These are phyloP conservation scores for Caenorhabditis sp. DNA, from an alignment of 2,888 invertebrate species.

Conservation along the genomic window DNA sequence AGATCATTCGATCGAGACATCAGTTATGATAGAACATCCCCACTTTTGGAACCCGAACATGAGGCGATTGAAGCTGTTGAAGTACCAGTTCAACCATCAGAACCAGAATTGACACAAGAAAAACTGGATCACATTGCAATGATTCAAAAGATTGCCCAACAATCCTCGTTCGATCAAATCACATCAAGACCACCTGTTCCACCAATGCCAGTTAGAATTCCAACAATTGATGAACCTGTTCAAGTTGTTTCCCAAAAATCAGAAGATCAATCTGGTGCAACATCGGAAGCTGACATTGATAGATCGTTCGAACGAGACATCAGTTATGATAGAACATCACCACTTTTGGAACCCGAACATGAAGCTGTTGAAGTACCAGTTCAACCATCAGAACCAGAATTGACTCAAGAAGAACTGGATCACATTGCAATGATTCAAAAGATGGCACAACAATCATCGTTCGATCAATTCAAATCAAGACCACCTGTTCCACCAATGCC, in stretches of 20 bases:
- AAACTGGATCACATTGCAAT: constrained; percentile 41
- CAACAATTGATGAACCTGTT: background rate
- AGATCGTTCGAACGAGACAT: constrained; percentile 5
- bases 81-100: background rate
- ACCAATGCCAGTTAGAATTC: constrained; percentile 2
- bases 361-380: constrained; percentile 7
- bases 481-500: too few species aligned
- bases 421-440: too few species aligned
- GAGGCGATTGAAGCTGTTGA: background rate
- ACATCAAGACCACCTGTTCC: background rate
- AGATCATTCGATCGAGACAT: constrained; percentile 4
- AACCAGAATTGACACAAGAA: constrained; percentile 29
- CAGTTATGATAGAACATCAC: constrained; percentile 23
- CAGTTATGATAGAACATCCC: constrained; percentile 23
- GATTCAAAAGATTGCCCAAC: constrained; percentile 21
- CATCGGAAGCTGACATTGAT: constrained; percentile 37
- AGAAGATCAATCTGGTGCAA: constrained; percentile 33
- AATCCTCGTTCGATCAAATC: constrained; percentile 1
- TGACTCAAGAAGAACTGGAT: constrained; percentile 46
- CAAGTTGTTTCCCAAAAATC: constrained; percentile 4
- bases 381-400: background rate
- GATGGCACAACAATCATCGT: too few species aligned
- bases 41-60: constrained; percentile 12
- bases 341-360: constrained; percentile 14
- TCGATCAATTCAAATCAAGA: too few species aligned